Evolutionary conservation across 2,113 vertebrate genomes (phyloP).

Genomic region (Marcusenius ussheri): DNA sequence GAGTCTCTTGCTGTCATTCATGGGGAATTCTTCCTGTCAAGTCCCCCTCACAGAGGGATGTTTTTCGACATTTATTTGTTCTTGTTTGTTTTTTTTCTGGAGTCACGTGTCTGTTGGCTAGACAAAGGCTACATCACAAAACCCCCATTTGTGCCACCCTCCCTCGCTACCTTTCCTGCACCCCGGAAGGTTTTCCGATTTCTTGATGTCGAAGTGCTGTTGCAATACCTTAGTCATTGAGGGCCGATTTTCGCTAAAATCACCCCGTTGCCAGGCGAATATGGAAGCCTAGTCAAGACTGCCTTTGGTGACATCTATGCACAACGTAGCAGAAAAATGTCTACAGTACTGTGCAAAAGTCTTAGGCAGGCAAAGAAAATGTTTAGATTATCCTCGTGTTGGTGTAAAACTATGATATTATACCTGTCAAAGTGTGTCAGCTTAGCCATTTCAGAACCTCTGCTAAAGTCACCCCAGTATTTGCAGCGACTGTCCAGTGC

Average conservation of each 20-base stretch:
- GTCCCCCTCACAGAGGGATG: not conserved
- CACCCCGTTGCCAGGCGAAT: not conserved
- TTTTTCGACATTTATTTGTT: not conserved
- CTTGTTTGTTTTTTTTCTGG: not conserved
- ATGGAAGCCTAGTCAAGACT: not conserved
- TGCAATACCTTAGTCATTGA: not conserved
- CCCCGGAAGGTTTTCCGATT: not conserved
- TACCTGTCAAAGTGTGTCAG: too few relatives aligned
- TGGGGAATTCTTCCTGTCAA: not conserved
- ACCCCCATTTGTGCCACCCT: not conserved
- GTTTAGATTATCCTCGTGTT: too few relatives aligned
- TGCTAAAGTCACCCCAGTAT: too few relatives aligned
- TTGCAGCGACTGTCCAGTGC: too few relatives aligned
- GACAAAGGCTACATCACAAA: not conserved
- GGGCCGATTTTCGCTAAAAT: not conserved
- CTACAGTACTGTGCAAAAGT: too few relatives aligned
- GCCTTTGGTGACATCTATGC: not conserved
- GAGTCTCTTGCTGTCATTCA: not conserved
- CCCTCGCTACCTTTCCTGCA: not conserved
- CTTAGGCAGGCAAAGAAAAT: too few relatives aligned
- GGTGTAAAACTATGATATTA: too few relatives aligned
- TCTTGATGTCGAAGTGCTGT: not conserved
- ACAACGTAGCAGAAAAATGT: not conserved
- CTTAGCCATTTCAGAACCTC: too few relatives aligned
- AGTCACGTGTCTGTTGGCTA: not conserved